phyloP scores from a whole-genome alignment of 53 echinoderm and acorn worm genomes.

The Echinarachnius parma region DNA sequence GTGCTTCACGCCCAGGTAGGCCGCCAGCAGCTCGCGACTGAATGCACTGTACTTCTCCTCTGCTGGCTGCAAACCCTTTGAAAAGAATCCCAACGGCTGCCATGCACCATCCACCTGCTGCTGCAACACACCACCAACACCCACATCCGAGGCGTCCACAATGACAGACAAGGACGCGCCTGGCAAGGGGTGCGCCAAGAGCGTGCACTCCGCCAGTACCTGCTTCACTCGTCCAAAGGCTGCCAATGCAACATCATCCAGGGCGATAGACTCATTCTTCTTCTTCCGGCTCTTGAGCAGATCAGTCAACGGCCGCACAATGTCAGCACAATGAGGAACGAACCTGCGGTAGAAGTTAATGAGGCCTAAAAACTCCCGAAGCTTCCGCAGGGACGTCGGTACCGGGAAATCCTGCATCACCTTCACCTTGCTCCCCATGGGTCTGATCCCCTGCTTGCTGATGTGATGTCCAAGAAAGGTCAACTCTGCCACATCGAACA shows the following conservation, averaged over 20 bases:
- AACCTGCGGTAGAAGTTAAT: no score
- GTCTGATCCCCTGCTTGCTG: no score
- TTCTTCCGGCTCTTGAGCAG: conserved; percentile 10
- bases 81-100: conserved; percentile 28
- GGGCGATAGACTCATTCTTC: conserved; percentile 24
- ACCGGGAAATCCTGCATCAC: no score
- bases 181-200: conserved; percentile 6
- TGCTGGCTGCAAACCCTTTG: conserved; percentile 29
- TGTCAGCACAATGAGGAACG: no score
- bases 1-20: conserved; percentile 24
- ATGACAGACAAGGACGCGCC: conserved; percentile 31
- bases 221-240: conserved; percentile 25
- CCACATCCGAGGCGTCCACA: conserved; percentile 30
- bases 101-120: conserved; percentile 29
- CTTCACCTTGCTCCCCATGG: no score
- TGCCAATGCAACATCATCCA: background rate
- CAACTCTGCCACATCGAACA: no score
- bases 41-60: conserved; percentile 28
- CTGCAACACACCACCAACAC: conserved; percentile 30
- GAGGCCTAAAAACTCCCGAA: no score
- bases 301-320: conserved; percentile 33
- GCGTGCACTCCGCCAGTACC: conserved; percentile 8
- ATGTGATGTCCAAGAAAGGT: no score
- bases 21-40: conserved; percentile 22
- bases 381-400: no score